Base-by-base conservation (phyloP, 2,113 vertebrate genomes). In the Spea multiplicata region DNA sequence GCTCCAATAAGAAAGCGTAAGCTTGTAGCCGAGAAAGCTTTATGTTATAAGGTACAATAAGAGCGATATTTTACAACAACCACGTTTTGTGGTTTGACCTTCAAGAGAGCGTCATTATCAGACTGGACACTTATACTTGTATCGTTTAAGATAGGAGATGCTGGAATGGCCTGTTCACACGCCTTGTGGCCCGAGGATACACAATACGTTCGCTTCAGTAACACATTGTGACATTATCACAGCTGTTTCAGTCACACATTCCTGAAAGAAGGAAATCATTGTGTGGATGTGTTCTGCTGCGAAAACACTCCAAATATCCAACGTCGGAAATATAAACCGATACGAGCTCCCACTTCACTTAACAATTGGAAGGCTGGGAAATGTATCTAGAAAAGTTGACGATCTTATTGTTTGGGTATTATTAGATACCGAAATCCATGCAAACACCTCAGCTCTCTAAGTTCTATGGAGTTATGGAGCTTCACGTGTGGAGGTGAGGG, bases 171-270 rank as follows among this genome's bases (percentile, higher is more conserved):
- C 14, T 8, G 3, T 30, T 5, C n/a, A n/a, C 17, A 61, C 30
- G 50, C 16, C 76, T 61, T 57, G 44, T 12, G 64, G 13, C 50
- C 48, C 13, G 44, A 17, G 14, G 44, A 64, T 62, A 73, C 76
- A 66, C 62, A 5, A 17, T 44, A 17, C 68, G 3, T 47, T 46
- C 69, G 47, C 67, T 78, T 73, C 70, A 79, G 12, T 12, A 55
- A 79, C 77, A 79, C 77, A 66, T 73, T 6, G 55, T 73, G 71
- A 79, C 77, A 73, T 67, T 79, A 79, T 79, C 77, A 59, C 77
- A 66, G 70, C 70, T 66, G 77, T 62, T 65, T 57, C 70, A 73
- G 70, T 65, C 46, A 66, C 77, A 72, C 77, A 79, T 79, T 79
- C 77, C 70, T 48, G 70, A 66, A 30, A 55, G 4, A 49, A 46